Evolutionary conservation across 2,888 invertebrate species (phyloP), one percentile per base, ranked within the genome.

Genomic region (Bellardia bayeri): DNA sequence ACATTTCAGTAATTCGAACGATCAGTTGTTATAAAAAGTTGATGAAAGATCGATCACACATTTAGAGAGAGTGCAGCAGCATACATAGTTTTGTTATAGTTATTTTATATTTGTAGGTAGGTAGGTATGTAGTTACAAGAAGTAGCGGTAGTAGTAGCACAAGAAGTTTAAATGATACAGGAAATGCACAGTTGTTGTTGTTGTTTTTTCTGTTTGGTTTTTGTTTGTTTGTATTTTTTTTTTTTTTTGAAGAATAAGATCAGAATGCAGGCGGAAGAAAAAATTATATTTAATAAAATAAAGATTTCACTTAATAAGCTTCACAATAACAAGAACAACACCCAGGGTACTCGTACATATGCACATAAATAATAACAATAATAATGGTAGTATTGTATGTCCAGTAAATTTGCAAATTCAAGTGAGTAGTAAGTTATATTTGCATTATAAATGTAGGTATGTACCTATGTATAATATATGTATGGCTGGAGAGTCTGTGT

Each of bases 231-330:
- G n/a, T n/a, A n/a, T n/a, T 68, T 78, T 49, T 64, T 79, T 45
- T 58, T 74, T 74, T 40, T 61, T 49, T 14, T 40, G 49, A n/a
- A 13, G 14, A 82, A 63, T 87, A 85, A 85, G 71, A 75, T 78
- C 81, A 87, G 88, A 86, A 89, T 89, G 89, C 88, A 86, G 83
- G 88, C 88, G 85, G 87, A 86, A 86, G 81, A 82, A 81, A 72
- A 82, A 82, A 83, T 86, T 86, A 75, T 82, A 72, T 82, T 79
- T 79, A 82, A 82, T 86, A 86, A 68, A 54, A 54, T 51, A 74
- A 69, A 84, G 42, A 81, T 78, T 78, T 13, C 66, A 80, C 61
- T 76, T 71, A 66, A 80, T 79, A 54, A 72, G 61, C 37, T 74
- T 72, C 33, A 85, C 68, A 80, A 80, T 54, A 72, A 76, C 72